A percentile compares a stretch with the other conserved stretches of the same genome.
phyloP scores from a whole-genome alignment of 2,797 vertebrate genomes.

The Lepilemur ruficaudatus region DNA sequence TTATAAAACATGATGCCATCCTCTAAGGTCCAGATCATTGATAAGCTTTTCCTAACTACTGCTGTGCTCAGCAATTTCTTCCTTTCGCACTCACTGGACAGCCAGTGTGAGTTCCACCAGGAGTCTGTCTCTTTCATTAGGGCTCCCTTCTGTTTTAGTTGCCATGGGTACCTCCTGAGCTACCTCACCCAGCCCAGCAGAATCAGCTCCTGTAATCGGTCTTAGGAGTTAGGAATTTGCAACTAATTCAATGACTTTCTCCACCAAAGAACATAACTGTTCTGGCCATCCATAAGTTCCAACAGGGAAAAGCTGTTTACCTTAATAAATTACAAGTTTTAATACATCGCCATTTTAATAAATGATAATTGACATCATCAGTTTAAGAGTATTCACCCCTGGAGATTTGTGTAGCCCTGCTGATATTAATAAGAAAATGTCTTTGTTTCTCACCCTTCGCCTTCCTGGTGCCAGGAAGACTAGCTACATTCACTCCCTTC shows the following conservation, averaged over 20 bases:
- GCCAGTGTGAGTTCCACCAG: background rate
- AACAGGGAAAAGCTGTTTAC: background rate
- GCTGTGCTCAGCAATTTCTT: background rate
- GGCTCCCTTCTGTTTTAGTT: background rate
- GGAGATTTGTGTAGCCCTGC: background rate
- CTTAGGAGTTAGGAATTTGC: background rate
- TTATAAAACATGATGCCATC: background rate
- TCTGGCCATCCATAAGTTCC: background rate
- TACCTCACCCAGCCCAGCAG: background rate
- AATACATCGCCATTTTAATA: background rate
- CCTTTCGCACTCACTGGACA: background rate
- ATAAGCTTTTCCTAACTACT: background rate
- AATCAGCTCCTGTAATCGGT: background rate
- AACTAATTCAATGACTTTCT: background rate
- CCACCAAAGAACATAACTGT: background rate
- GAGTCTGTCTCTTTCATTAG: background rate
- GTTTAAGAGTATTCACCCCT: background rate
- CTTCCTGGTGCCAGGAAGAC: constrained; percentile 49
- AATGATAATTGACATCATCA: background rate
- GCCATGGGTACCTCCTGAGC: background rate
- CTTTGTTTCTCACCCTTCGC: constrained; percentile 32
- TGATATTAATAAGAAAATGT: constrained; percentile 28
- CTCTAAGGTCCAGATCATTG: background rate
- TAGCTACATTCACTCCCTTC: constrained; percentile 56
- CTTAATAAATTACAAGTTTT: constrained; percentile 6